Conservation (phyloP, 2,113 vertebrate genomes). For the Gadus chalcogrammus region DNA sequence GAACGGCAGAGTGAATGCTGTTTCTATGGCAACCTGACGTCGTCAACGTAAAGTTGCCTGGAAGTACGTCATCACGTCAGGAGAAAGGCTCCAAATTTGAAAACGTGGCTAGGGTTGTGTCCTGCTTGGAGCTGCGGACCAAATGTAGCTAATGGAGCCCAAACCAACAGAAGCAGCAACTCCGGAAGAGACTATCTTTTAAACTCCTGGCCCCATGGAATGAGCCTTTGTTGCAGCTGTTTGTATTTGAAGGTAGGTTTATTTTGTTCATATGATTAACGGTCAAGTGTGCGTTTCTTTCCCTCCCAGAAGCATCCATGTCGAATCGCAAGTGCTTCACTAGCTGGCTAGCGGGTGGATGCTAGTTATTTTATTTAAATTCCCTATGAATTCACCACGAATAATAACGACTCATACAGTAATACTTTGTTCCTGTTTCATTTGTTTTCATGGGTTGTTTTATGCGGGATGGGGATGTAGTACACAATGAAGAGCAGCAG, state of each 20-base stretch:
- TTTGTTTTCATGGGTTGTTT: no score
- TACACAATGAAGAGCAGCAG: neutral
- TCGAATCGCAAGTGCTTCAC: neutral
- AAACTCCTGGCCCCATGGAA: neutral
- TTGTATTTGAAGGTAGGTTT: constrained; percentile 16
- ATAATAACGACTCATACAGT: no score
- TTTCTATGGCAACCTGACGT: no score
- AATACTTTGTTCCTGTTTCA: no score
- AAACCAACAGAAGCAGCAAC: no score
- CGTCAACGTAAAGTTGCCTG: no score
- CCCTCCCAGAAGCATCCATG: neutral
- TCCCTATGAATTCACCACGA: no score
- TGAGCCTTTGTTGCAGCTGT: neutral
- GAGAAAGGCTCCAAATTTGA: constrained; percentile 62
- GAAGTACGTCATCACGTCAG: no score
- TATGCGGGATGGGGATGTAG: no score
- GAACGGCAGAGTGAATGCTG: no score
- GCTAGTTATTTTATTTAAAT: no score
- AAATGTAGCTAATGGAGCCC: neutral
- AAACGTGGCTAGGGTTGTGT: constrained; percentile 24
- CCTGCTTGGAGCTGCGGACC: neutral
- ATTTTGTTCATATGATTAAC: neutral
- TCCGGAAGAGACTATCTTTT: neutral
- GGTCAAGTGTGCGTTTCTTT: neutral
- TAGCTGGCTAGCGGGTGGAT: neutral